phyloP scores from a whole-genome alignment of 2,888 invertebrate species.

The Pollenia amentaria region DNA sequence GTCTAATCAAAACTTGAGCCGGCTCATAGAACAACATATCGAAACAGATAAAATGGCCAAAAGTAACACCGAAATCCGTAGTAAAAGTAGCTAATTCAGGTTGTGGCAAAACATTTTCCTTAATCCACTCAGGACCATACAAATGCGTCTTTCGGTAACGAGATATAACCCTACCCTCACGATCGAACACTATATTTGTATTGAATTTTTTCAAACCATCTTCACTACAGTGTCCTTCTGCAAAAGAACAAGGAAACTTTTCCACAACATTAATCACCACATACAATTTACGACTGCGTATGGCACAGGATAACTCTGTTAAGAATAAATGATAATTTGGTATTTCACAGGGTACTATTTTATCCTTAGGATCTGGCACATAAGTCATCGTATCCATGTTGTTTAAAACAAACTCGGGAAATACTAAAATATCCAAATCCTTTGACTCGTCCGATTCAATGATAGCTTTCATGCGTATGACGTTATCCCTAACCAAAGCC shows the following conservation, averaged over 20 bases:
- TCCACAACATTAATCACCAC: conserved; percentile 86
- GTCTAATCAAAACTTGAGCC: conserved; percentile 85
- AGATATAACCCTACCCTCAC: conserved; percentile 89
- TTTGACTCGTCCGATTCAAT: conserved; percentile 78
- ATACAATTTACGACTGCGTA: conserved; percentile 85
- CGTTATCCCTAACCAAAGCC: conserved; percentile 72
- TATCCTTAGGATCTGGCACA: conserved; percentile 80
- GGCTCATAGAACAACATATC: conserved; percentile 92
- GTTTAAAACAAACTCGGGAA: conserved; percentile 88
- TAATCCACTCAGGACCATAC: conserved; percentile 85
- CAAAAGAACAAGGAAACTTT: conserved; percentile 81
- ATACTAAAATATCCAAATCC: conserved; percentile 90
- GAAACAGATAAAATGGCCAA: conserved; percentile 93
- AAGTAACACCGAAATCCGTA: conserved; percentile 91
- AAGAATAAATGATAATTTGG: conserved; percentile 77
- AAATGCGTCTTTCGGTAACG: conserved; percentile 82
- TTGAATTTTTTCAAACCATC: conserved; percentile 86
- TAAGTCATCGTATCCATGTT: conserved; percentile 78
- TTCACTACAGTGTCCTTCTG: not conserved
- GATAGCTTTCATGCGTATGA: conserved; percentile 76
- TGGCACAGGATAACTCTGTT: conserved; percentile 86
- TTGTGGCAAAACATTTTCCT: conserved; percentile 82
- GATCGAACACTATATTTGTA: conserved; percentile 91
- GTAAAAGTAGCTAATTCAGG: conserved; percentile 88
- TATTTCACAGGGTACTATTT: conserved; percentile 80